Conservation (phyloP, 2,113 vertebrate species). For the Syngnathus scovelli region DNA sequence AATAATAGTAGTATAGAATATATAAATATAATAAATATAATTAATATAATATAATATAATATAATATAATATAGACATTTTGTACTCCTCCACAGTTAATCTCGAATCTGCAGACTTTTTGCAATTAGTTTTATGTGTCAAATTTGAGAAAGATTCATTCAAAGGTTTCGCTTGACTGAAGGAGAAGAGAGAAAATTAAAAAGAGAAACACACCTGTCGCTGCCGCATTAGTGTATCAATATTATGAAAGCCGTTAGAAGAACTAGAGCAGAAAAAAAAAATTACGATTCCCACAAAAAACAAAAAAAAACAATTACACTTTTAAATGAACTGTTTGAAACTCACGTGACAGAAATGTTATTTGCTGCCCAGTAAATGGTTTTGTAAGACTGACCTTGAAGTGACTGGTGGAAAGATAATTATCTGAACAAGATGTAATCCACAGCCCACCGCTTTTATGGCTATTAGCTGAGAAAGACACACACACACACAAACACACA, state of each 20-base stretch:
- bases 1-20: too few relatives aligned
- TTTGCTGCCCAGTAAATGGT: constrained; percentile 36
- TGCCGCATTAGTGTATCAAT: neutral
- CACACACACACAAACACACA: constrained; percentile 8
- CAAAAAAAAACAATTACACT: constrained; percentile 10
- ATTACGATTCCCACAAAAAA: neutral
- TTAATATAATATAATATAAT: too few relatives aligned
- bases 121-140: neutral
- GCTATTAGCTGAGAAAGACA: constrained; percentile 38
- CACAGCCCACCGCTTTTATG: constrained; percentile 48
- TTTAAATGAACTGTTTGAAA: constrained; percentile 14
- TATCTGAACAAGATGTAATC: constrained; percentile 52
- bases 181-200: neutral
- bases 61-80: neutral
- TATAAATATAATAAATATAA: too few relatives aligned
- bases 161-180: neutral
- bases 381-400: constrained; percentile 58
- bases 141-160: neutral
- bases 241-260: neutral
- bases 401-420: constrained; percentile 49
- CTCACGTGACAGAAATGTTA: constrained; percentile 27
- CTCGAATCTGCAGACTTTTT: neutral
- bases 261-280: neutral
- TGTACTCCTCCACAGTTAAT: neutral
- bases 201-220: neutral